These are phyloP conservation scores for Epistrophe grossulariae DNA, from an alignment of 2,888 invertebrate genomes.

Conservation along the genomic window DNA sequence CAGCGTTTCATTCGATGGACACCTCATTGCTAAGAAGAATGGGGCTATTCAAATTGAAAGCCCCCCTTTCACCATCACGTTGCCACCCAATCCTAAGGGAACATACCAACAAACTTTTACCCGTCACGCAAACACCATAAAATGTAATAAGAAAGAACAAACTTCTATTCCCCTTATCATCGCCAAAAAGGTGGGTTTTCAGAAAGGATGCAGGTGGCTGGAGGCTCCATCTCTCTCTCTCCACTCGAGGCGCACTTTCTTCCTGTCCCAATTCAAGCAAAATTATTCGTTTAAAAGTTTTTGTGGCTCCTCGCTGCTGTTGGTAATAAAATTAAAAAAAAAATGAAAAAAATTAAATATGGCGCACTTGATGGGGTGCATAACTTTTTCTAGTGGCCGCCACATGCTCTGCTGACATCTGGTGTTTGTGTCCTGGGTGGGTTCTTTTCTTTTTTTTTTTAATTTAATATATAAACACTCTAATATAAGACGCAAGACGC, in stretches of 20 bases:
- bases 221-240: background rate
- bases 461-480: background rate
- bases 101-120: conserved; percentile 10
- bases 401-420: conserved; percentile 33
- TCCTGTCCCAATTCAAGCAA: conserved; percentile 47
- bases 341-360: conserved; percentile 46
- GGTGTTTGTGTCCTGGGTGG: conserved; percentile 20
- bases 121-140: conserved; percentile 72
- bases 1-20: conserved; percentile 25
- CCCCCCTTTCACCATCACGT: background rate
- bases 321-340: background rate
- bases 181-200: background rate
- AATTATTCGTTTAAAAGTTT: conserved; percentile 57
- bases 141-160: conserved; percentile 54
- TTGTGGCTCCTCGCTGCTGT: conserved; percentile 36
- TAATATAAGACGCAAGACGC: conserved; percentile 12
- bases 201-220: background rate
- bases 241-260: conserved; percentile 34
- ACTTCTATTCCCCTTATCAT: conserved; percentile 25
- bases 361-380: conserved; percentile 26
- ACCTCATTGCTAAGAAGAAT: conserved; percentile 6
- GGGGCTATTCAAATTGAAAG: conserved; percentile 54
- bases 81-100: conserved; percentile 16
- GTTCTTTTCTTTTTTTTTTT: background rate
- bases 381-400: conserved; percentile 47